phyloP scores from a whole-genome alignment of 2,888 invertebrate genomes.

The Leucoma salicis region DNA sequence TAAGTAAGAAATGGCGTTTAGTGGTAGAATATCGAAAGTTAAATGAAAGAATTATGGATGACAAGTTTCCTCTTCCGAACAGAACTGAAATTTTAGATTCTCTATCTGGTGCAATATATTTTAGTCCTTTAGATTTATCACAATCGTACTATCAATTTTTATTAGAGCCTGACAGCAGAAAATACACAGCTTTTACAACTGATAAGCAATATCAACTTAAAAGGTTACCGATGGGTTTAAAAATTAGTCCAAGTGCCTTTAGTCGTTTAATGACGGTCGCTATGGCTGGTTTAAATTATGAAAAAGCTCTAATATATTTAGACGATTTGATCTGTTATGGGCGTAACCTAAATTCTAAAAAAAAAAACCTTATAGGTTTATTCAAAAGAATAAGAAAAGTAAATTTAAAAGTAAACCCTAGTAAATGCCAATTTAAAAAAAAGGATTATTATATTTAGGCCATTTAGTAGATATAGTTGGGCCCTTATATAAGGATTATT shows the following conservation, averaged over 20 bases:
- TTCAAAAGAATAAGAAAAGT: slow-evolving; percentile 6
- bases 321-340: background rate
- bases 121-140: background rate
- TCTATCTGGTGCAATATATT: too few species aligned
- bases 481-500: slow-evolving; percentile 14
- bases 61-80: slow-evolving; percentile 3
- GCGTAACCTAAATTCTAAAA: background rate
- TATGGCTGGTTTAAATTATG: slow-evolving; percentile 1
- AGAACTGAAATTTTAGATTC: too few species aligned
- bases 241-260: background rate
- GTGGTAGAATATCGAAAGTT: too few species aligned
- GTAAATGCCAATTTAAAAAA: background rate
- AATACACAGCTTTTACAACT: background rate
- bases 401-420: slow-evolving; percentile 2
- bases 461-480: slow-evolving; percentile 13
- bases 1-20: background rate
- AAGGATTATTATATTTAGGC: slow-evolving; percentile 1
- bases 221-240: slow-evolving; percentile 1
- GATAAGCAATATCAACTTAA: background rate
- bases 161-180: background rate
- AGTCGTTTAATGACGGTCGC: background rate
- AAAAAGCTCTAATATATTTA: background rate
- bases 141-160: background rate
- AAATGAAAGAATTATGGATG: too few species aligned
- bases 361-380: background rate